These are phyloP conservation scores for Tetropium fuscum DNA, from an alignment of 2,888 invertebrate genomes.

Conservation along the genomic window DNA sequence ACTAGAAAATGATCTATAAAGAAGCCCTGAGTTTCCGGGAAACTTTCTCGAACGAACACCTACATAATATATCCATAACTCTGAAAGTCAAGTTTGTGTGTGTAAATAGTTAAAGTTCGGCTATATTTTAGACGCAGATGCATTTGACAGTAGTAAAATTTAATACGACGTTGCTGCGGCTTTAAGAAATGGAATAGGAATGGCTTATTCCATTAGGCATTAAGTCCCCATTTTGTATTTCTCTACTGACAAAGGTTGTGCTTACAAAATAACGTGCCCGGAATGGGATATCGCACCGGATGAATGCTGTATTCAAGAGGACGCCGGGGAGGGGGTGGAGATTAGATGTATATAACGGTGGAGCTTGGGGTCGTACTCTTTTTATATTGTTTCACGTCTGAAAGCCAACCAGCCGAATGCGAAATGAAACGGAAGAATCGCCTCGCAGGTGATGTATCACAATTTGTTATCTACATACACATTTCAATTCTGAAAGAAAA, in stretches of 20 bases:
- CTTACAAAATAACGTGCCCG: conserved; percentile 54
- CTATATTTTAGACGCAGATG: conserved; percentile 58
- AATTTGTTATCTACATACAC: too few species aligned
- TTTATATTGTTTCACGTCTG: not conserved
- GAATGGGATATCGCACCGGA: conserved; percentile 49
- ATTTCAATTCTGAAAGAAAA: too few species aligned
- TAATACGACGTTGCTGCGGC: conserved; percentile 54
- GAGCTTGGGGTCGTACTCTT: conserved; percentile 4
- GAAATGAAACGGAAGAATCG: not conserved
- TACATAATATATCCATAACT: conserved; percentile 24
- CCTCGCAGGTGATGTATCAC: too few species aligned
- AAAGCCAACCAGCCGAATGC: too few species aligned
- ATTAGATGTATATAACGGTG: conserved; percentile 34
- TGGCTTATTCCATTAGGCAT: conserved; percentile 50
- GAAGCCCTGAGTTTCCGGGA: not conserved
- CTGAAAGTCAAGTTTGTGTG: conserved; percentile 23
- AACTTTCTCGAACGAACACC: conserved; percentile 7
- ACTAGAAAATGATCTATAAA: conserved; percentile 17
- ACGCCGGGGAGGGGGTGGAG: conserved; percentile 20
- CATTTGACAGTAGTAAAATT: conserved; percentile 59
- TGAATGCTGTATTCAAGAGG: conserved; percentile 31
- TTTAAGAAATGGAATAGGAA: conserved; percentile 50
- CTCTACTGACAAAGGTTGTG: conserved; percentile 52
- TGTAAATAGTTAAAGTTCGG: conserved; percentile 55
- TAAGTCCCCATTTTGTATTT: conserved; percentile 53